Percentiles rank a stretch among this genome's conserved stretches.
These are phyloP conservation scores for Orientallactaga bullata DNA, from an alignment of 2,113 vertebrate genomes.

Conservation along the genomic window DNA sequence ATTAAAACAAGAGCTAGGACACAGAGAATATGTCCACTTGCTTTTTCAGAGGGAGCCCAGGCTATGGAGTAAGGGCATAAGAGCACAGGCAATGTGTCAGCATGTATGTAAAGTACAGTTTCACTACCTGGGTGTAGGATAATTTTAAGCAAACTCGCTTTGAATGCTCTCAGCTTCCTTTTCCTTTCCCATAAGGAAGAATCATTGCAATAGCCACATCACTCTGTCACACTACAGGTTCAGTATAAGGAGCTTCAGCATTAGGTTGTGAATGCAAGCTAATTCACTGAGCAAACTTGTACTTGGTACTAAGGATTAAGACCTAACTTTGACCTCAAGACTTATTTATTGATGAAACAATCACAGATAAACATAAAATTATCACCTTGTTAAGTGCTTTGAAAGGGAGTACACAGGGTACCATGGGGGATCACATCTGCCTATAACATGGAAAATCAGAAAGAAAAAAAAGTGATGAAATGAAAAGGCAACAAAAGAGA, in stretches of 20 bases:
- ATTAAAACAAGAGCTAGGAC: background rate
- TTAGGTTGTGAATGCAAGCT: background rate
- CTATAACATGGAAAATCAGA: background rate
- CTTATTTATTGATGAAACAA: background rate
- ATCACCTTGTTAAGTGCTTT: background rate
- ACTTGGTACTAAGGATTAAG: too few relatives aligned
- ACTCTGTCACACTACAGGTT: background rate
- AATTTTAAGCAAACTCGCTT: background rate
- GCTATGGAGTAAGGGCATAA: background rate
- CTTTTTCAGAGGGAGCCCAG: background rate
- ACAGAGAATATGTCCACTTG: background rate
- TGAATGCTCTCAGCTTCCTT: background rate
- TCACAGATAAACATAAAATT: background rate
- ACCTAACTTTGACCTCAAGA: background rate
- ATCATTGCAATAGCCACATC: background rate
- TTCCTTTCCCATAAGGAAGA: background rate
- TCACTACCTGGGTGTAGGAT: fast-evolving
- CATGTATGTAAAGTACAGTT: background rate
- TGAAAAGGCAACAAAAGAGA: background rate
- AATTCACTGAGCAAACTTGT: background rate
- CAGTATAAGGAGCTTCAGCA: background rate
- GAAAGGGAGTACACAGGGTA: background rate
- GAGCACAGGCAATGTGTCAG: background rate
- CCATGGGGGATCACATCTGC: background rate
- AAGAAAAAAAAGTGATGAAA: background rate